A percentile compares a stretch with the other conserved stretches of the same genome.
Evolutionary conservation across 92 coral and sea anemone species (phyloP).

Genomic region (Phymanthus crucifer): DNA sequence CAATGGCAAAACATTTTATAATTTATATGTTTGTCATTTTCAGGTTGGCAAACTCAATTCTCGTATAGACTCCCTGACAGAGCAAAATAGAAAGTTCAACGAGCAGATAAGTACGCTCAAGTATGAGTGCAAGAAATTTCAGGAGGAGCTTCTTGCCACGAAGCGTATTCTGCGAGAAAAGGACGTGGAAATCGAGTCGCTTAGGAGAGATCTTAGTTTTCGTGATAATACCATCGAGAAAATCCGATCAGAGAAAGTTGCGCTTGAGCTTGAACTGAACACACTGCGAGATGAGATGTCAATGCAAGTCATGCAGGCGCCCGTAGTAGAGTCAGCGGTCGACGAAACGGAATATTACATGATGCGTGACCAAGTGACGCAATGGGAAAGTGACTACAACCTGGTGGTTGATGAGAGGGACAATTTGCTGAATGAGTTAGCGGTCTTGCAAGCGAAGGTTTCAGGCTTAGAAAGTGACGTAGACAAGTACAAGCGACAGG

Average conservation of each 20-base stretch:
- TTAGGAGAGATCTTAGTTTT: conserved; percentile 78
- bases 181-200: conserved; percentile 90
- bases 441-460: conserved; percentile 57
- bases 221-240: conserved; percentile 62
- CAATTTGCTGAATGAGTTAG: conserved; percentile 59
- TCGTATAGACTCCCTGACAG: conserved; percentile 70
- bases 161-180: conserved; percentile 82
- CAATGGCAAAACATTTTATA: background rate
- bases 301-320: conserved; percentile 64
- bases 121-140: conserved; percentile 77
- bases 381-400: conserved; percentile 62
- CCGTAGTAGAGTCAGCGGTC: conserved; percentile 79
- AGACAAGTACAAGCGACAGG: conserved; percentile 68
- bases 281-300: conserved; percentile 82
- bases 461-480: conserved; percentile 60
- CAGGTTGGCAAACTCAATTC: conserved; percentile 38
- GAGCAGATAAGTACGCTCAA: conserved; percentile 77
- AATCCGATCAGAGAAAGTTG: conserved; percentile 76
- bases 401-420: conserved; percentile 70
- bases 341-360: conserved; percentile 76
- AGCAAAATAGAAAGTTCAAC: conserved; percentile 83
- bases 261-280: conserved; percentile 80
- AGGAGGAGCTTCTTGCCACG: conserved; percentile 69
- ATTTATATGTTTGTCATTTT: background rate
- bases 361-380: conserved; percentile 70